phyloP scores from a whole-genome alignment of 1,140 invertebrate species.

The Rhizoglyphus robini region DNA sequence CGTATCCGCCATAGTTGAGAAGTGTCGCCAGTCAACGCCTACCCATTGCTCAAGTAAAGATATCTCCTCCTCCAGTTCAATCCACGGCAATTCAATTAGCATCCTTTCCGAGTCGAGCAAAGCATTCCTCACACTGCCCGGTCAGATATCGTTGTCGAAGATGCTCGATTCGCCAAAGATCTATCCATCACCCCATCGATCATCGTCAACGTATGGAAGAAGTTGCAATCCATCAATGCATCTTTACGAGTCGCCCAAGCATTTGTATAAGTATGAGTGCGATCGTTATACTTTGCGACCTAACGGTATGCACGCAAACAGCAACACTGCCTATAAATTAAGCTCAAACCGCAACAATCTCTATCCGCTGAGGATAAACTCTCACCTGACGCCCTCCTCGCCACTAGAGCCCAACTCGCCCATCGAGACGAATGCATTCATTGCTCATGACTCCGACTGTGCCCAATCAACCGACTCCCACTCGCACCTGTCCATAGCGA shows the following conservation, averaged over 20 bases:
- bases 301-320: background rate
- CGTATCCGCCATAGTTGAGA: background rate
- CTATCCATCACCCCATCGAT: constrained; percentile 11
- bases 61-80: too few species aligned
- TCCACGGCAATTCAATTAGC: constrained; percentile 5
- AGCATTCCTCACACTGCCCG: constrained; percentile 1
- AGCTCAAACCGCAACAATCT: constrained; percentile 1
- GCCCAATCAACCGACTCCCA: too few species aligned
- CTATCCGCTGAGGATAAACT: background rate
- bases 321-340: background rate
- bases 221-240: constrained; percentile 8
- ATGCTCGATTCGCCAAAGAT: background rate
- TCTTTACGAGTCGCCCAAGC: background rate
- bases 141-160: background rate
- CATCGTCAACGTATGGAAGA: background rate
- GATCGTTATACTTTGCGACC: background rate
- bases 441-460: too few species aligned
- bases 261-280: constrained; percentile 10
- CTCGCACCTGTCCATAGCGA: too few species aligned
- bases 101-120: constrained; percentile 12
- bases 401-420: background rate
- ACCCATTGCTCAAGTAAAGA: background rate
- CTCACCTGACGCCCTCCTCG: background rate
- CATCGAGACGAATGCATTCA: too few species aligned
- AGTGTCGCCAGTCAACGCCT: background rate